Base-by-base conservation (phyloP, 1,140 invertebrate species). In the Cherax destructor region DNA sequence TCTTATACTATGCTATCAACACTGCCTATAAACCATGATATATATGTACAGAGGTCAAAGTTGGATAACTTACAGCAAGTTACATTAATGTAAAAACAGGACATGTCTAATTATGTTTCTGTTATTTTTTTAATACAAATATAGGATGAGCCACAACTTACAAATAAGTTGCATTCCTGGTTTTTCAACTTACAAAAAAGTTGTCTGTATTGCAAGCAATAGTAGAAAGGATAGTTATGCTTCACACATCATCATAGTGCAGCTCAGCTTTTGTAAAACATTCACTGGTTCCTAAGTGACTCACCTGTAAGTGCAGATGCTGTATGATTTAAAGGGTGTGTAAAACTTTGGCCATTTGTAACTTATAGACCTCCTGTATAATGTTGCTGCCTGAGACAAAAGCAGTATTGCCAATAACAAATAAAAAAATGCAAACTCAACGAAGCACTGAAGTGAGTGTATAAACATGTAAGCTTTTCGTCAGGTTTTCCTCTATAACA, bases 391-490 rank as follows among this genome's bases (percentile, higher is more conserved):
- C 10, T 24, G 52, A 21, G 50, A 59, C 50, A 83, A 61, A 83
- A 56, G 47, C 80, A 83, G 4, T 61, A 59, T 59, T 49, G n/a
- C 61, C 50, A 83, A 30, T 59, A 30, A 52, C 10, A 41, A 49
- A 69, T 18, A 30, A n/a, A 74, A 74, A 74, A 21, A 3, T 59
- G 52, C 9, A 24, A 59, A 83, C n/a, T 83, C 21, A 6, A 59
- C 52, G 21, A 83, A 56, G 52, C 80, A 83, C 80, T 41, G 56
- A 24, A 83, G 47, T 59, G 79, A 81, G 30, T 83, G 80, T 83
- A 83, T 83, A 83, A 41, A 52, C 52, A 59, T 24, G 80, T 83
- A 83, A 83, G 80, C 52, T 83, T 52, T 83, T 83, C 52, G 30
- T 52, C 50, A 52, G 5, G 30, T 59, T 13, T 59, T 18, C 7